Evolutionary conservation across 2,888 invertebrate genomes (phyloP).

Genomic region (Mesorhabditis sp.): DNA sequence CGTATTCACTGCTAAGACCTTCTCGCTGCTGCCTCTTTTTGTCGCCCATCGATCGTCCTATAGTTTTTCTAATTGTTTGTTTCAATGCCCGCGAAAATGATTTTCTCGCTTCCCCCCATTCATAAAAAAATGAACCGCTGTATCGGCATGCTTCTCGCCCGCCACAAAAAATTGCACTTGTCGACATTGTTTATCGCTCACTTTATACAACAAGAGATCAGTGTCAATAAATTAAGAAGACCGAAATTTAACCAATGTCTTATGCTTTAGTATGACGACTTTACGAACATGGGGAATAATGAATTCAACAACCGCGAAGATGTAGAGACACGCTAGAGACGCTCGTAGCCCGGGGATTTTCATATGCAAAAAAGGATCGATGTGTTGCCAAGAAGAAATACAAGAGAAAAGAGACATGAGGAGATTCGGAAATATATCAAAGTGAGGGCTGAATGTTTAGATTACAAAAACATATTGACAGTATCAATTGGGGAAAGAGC

Average conservation of each 20-base stretch:
- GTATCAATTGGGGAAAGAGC: background rate
- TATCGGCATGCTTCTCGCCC: no score
- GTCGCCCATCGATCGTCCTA: background rate
- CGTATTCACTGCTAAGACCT: background rate
- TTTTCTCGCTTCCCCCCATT: no score
- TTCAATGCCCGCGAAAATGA: no score
- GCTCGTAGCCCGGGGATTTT: background rate
- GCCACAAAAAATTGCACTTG: no score
- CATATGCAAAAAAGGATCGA: background rate
- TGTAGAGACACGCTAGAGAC: no score
- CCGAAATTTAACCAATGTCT: background rate
- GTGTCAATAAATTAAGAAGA: background rate
- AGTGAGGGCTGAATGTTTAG: no score
- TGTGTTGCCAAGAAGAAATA: constrained; percentile 1
- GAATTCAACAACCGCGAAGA: no score
- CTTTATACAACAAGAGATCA: background rate
- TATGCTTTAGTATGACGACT: no score
- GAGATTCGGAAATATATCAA: no score
- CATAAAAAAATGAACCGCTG: no score
- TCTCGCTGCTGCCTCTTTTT: background rate
- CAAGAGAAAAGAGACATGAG: background rate
- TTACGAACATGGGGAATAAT: no score
- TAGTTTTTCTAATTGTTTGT: background rate
- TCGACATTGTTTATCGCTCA: no score
- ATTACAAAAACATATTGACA: background rate